These are phyloP conservation scores for Lagorchestes hirsutus DNA, from an alignment of 2,797 vertebrate species.

Conservation along the genomic window DNA sequence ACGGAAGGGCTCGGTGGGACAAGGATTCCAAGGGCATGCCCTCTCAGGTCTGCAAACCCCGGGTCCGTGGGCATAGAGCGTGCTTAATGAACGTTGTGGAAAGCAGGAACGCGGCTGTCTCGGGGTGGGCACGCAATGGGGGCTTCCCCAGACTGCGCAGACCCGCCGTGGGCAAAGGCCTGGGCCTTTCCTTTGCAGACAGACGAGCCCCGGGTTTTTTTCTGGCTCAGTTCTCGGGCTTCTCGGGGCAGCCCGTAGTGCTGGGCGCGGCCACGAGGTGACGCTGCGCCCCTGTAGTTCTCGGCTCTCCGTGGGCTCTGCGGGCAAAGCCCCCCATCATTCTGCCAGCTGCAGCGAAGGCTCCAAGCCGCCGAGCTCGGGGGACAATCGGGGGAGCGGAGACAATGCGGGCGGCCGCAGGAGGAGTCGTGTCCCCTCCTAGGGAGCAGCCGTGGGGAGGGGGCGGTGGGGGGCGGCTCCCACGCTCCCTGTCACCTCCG, in stretches of 20 bases:
- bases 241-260: rapidly evolving
- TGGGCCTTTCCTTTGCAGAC: neutral
- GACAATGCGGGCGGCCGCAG: conserved; percentile 19
- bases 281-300: conserved; percentile 71
- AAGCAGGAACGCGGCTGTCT: neutral
- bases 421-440: neutral
- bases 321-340: neutral
- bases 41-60: neutral
- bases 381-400: neutral
- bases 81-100: neutral
- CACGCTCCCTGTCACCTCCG: neutral
- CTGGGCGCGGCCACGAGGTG: conserved; percentile 66
- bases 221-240: too few relatives aligned
- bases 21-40: neutral
- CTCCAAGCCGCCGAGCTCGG: conserved; percentile 20
- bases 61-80: neutral
- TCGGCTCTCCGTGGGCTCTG: neutral
- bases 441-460: neutral
- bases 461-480: neutral
- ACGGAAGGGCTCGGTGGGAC: neutral
- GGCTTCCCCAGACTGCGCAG: neutral
- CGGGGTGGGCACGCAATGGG: neutral
- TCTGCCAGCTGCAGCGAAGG: conserved; percentile 4
- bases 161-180: neutral
- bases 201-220: neutral